These are phyloP conservation scores for Scortum barcoo DNA, from an alignment of 2,113 vertebrate genomes.

Conservation along the genomic window DNA sequence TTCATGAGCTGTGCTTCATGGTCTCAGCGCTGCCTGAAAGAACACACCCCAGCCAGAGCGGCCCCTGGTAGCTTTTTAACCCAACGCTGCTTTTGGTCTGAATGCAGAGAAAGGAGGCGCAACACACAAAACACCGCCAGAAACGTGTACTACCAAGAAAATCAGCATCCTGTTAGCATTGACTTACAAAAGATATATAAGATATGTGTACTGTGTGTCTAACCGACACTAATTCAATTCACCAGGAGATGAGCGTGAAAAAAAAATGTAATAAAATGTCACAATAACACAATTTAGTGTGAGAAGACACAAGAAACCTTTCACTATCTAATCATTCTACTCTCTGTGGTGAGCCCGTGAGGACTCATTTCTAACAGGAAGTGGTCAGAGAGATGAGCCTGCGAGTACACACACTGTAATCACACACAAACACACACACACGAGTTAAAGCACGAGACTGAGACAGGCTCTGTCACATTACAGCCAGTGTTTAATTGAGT, in stretches of 20 bases:
- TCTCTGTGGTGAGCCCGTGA: slow-evolving; percentile 37
- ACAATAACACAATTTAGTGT: neutral
- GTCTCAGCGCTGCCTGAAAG: neutral
- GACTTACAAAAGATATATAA: neutral
- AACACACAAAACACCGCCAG: too few species aligned
- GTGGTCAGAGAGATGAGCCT: slow-evolving; percentile 29
- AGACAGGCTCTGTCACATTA: slow-evolving; percentile 57
- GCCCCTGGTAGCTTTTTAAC: neutral
- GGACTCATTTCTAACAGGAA: slow-evolving; percentile 52
- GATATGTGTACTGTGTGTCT: neutral
- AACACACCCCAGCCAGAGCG: too few species aligned
- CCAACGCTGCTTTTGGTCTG: neutral
- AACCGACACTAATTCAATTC: neutral
- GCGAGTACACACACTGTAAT: neutral
- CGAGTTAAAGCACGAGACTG: too few species aligned
- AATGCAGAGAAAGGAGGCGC: neutral
- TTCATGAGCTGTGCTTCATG: neutral
- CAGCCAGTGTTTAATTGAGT: slow-evolving; percentile 82
- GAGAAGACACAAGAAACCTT: neutral
- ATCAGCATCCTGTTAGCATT: neutral
- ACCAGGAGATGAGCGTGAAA: neutral
- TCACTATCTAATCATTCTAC: neutral
- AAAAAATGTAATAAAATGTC: neutral
- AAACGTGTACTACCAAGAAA: neutral
- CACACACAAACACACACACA: slow-evolving; percentile 29